A percentile compares a stretch with the other conserved stretches of the same genome.
Conservation (phyloP, 2,113 vertebrate species). For the Elephantulus edwardii region DNA sequence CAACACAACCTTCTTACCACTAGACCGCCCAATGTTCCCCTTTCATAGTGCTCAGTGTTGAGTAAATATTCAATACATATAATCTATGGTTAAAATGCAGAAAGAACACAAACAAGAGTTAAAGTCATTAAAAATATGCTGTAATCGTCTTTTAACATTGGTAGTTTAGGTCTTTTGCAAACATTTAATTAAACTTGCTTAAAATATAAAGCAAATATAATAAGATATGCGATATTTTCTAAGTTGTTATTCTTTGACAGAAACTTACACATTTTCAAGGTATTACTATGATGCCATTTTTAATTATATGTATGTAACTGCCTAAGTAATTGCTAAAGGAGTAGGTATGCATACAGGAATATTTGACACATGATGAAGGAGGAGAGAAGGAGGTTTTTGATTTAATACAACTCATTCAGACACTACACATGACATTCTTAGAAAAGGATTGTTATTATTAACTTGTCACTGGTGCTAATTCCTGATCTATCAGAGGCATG, state of each 20-base stretch:
- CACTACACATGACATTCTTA: conserved; percentile 74
- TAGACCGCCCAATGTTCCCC: no score
- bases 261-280: conserved; percentile 71
- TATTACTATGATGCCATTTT: conserved; percentile 79
- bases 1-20: no score
- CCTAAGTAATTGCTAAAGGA: conserved; percentile 73
- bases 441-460: conserved; percentile 75
- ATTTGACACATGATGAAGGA: conserved; percentile 63
- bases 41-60: background rate
- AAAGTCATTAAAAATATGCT: background rate
- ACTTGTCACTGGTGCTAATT: conserved; percentile 75
- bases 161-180: conserved; percentile 37
- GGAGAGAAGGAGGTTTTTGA: conserved; percentile 69
- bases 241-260: conserved; percentile 67
- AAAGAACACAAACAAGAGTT: background rate
- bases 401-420: conserved; percentile 75
- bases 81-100: conserved; percentile 1
- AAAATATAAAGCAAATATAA: conserved; percentile 58
- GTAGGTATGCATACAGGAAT: conserved; percentile 73
- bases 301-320: conserved; percentile 84
- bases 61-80: background rate
- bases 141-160: conserved; percentile 18
- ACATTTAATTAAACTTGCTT: conserved; percentile 43
- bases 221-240: conserved; percentile 62
- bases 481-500: conserved; percentile 63